Conservation (phyloP, 92 coral and sea anemone species). For the Paramuricea clavata region DNA sequence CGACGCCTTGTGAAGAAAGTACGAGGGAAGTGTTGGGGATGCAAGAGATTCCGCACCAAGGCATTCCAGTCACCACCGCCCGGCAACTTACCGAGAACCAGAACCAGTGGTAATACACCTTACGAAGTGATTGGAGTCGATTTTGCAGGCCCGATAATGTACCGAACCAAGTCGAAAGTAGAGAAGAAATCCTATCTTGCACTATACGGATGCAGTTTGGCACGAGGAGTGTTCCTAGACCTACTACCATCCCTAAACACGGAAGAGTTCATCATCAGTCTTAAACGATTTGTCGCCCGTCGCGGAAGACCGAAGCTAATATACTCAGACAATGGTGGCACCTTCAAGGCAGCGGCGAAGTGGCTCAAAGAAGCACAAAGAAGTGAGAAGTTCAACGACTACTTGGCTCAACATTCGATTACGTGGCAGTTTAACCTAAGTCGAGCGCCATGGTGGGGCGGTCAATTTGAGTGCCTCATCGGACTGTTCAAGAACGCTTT, state of each 20-base stretch:
- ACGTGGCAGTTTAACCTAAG: too few species aligned
- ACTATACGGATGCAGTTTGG: conserved; percentile 19
- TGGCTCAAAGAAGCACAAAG: conserved; percentile 11
- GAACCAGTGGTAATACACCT: conserved; percentile 19
- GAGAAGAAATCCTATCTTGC: conserved; percentile 18
- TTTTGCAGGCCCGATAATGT: conserved; percentile 22
- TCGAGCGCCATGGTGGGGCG: too few species aligned
- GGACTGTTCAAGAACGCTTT: conserved; percentile 32
- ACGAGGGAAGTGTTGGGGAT: too few species aligned
- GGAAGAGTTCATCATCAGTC: not conserved
- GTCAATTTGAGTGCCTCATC: conserved; percentile 40
- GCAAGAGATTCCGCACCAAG: conserved; percentile 6
- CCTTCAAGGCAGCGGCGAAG: conserved; percentile 18
- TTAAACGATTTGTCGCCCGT: too few species aligned
- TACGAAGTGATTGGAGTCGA: conserved; percentile 17
- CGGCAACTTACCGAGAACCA: too few species aligned
- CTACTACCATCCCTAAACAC: not conserved
- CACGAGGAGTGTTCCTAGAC: conserved; percentile 16
- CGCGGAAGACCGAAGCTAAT: conserved; percentile 24
- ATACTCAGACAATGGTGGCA: too few species aligned
- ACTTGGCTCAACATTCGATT: too few species aligned
- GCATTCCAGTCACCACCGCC: conserved; percentile 30
- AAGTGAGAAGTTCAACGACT: conserved; percentile 6
- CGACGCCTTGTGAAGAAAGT: too few species aligned
- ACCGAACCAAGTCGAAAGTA: too few species aligned